Percentiles rank a stretch among this genome's conserved stretches.
These are phyloP conservation scores for Drosophila dives DNA, from an alignment of 2,888 invertebrate species.

Conservation along the genomic window DNA sequence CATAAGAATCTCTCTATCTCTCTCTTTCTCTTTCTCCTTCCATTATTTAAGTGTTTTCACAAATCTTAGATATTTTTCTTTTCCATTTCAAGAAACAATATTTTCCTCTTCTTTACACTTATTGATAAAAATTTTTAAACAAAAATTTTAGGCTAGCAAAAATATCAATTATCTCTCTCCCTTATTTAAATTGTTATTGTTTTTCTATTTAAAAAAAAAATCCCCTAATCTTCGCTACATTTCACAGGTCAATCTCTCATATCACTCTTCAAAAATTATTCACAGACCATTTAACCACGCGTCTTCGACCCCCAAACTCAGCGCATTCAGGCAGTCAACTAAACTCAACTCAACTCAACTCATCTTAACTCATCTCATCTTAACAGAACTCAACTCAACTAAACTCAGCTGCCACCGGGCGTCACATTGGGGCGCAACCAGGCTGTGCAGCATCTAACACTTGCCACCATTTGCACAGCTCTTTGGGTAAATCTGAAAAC, in stretches of 20 bases:
- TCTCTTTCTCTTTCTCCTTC: too few relatives aligned
- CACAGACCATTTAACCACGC: conserved; percentile 73
- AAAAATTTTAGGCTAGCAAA: background rate
- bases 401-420: conserved; percentile 42
- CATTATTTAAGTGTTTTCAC: background rate
- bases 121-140: background rate
- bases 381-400: conserved; percentile 23
- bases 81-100: background rate
- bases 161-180: background rate
- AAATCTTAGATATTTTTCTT: background rate
- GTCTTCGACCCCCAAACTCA: conserved; percentile 61
- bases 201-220: background rate
- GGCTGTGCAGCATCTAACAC: conserved; percentile 19
- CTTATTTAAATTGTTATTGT: background rate
- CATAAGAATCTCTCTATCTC: background rate
- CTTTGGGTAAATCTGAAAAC: conserved; percentile 69
- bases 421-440: conserved; percentile 32
- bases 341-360: conserved; percentile 33
- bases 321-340: conserved; percentile 67
- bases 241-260: conserved; percentile 22
- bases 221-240: background rate
- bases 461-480: conserved; percentile 51
- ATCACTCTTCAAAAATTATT: conserved; percentile 26
- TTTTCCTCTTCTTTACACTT: background rate
- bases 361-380: conserved; percentile 3